Base-by-base conservation (phyloP, 2,888 invertebrate genomes). In the Neria commutata region DNA sequence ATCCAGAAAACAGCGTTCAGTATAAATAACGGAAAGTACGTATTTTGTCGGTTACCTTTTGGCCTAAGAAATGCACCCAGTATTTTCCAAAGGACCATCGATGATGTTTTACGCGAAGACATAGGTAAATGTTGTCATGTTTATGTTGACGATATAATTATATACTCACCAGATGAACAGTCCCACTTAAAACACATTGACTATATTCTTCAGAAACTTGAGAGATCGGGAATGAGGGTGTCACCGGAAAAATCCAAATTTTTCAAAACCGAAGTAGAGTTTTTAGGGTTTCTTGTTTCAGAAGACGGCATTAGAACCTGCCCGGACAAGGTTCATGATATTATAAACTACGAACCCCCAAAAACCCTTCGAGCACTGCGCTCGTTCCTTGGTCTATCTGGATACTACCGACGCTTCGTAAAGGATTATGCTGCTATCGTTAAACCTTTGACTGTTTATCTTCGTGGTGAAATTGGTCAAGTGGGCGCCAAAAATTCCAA, bases 101-200 rank as follows among this genome's bases (percentile, higher is more conserved):
- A 62, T 42, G 21, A 61, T 47, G 55, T 61, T n/a, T 10, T 61
- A 16, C 37, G 57, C 2, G 46, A 52, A 26, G 56, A 29, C 11
- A 40, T 65, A 11, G 67, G 66, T 26, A 65, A 64, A 54, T 47
- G 57, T 34, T 65, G 60, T 51, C 61, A 64, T 17, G 61, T 67
- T n/a, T n/a, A 65, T 51, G 64, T 68, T n/a, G 65, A 67, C 33
- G 66, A 68, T 24, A n/a, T n/a, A n/a, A n/a, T n/a, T n/a, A n/a
- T n/a, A n/a, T n/a, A 53, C 42, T 61, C 62, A 0, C 34, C 54
- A 46, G 64, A 29, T 33, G 33, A 59, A 26, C 51, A 63, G 11
- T 56, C 53, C 11, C 63, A 66, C 40, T n/a, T 24, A 21, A 25
- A 61, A 47, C 55, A 63, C 49, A 33, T 66, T n/a, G n/a, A 54